Percentiles rank a stretch among this genome's conserved stretches.
These are phyloP conservation scores for Halictus ligatus DNA, from an alignment of 2,888 invertebrate genomes.

Conservation along the genomic window DNA sequence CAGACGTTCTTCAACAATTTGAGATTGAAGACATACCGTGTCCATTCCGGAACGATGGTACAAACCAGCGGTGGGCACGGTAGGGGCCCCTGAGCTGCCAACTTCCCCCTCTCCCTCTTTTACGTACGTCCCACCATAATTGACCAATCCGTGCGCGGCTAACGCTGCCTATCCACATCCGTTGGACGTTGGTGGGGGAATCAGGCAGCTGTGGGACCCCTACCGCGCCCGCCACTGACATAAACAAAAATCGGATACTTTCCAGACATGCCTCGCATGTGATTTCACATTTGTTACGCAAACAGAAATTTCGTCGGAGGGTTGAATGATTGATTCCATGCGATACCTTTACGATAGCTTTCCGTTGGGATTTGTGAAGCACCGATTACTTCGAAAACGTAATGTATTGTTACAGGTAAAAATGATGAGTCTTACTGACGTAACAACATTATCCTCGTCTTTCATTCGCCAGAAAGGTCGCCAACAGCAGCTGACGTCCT, in stretches of 20 bases:
- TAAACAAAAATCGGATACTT: neutral
- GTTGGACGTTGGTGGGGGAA: no score
- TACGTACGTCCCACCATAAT: no score
- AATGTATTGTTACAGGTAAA: neutral
- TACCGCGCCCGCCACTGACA: no score
- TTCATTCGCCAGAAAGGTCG: constrained; percentile 86
- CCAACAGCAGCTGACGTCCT: constrained; percentile 87
- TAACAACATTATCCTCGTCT: constrained; percentile 84
- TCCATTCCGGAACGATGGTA: no score
- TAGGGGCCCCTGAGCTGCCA: no score
- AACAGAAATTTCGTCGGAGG: neutral
- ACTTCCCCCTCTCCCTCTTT: no score
- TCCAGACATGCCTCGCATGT: neutral
- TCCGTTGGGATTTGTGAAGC: neutral
- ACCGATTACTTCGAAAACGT: constrained; percentile 13
- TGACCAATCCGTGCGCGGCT: no score
- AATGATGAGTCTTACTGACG: constrained; percentile 76
- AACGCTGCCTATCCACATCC: no score
- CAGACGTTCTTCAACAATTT: no score
- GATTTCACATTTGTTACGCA: neutral
- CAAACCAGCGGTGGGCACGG: no score
- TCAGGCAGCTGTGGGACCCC: no score
- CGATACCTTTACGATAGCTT: constrained; percentile 4
- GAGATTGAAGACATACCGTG: no score
- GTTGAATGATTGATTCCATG: neutral